Evolutionary conservation across 2,888 invertebrate species (phyloP).

Genomic region (Nomada fabriciana): DNA sequence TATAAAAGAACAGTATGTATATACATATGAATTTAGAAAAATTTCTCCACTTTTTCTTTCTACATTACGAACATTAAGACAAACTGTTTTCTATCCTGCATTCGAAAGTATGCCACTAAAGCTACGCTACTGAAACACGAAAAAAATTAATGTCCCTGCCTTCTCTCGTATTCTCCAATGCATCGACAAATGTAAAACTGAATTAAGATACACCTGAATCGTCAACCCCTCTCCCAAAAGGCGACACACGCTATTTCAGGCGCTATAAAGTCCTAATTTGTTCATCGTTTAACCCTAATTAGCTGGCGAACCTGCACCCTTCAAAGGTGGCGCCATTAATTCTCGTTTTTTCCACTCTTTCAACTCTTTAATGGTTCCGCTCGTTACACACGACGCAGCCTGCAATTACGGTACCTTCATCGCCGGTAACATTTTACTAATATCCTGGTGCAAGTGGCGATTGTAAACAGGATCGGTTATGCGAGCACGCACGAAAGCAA

Average conservation of each 20-base stretch:
- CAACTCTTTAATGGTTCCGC: slow-evolving; percentile 47
- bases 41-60: no score
- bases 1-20: no score
- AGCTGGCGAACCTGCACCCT: slow-evolving; percentile 15
- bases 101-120: no score
- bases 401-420: slow-evolving; percentile 42
- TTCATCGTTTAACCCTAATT: slow-evolving; percentile 52
- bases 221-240: background rate
- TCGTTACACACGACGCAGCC: slow-evolving; percentile 36
- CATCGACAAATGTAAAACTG: no score
- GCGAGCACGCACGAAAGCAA: slow-evolving; percentile 15
- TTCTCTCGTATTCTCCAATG: no score
- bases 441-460: slow-evolving; percentile 20
- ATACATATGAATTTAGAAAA: no score
- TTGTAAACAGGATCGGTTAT: slow-evolving; percentile 36
- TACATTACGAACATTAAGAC: no score
- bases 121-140: no score
- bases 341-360: slow-evolving; percentile 8
- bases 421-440: slow-evolving; percentile 31
- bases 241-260: slow-evolving; percentile 2
- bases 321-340: slow-evolving; percentile 33
- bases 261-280: slow-evolving; percentile 17
- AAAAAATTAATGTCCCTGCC: no score
- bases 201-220: background rate
- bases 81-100: no score